phyloP scores from a whole-genome alignment of 2,797 vertebrate species.

The Parambassis ranga region DNA sequence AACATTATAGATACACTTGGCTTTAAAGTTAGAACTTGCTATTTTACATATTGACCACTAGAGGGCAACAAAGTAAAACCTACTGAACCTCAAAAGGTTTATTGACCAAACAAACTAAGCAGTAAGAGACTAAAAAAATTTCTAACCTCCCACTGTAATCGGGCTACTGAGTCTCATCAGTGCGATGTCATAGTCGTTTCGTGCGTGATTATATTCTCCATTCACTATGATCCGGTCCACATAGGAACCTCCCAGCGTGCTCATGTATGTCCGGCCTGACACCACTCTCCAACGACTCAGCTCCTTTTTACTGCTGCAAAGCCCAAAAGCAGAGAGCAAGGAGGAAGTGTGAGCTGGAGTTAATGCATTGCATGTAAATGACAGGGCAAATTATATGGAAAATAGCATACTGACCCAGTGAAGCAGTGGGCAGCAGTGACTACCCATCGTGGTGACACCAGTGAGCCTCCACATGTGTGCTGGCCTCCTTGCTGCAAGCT shows the following conservation, averaged over 20 bases:
- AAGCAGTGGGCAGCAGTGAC: slow-evolving; percentile 93
- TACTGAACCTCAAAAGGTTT: neutral
- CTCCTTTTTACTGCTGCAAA: slow-evolving; percentile 56
- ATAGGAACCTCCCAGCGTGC: slow-evolving; percentile 45
- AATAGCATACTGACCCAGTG: slow-evolving; percentile 75
- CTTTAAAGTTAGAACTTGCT: neutral
- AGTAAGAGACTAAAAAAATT: neutral
- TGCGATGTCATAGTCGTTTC: slow-evolving; percentile 86
- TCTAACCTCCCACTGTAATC: slow-evolving; percentile 79
- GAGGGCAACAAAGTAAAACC: slow-evolving; percentile 28
- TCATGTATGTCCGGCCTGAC: slow-evolving; percentile 73
- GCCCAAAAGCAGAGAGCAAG: neutral
- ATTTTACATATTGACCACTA: slow-evolving; percentile 30
- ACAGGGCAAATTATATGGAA: slow-evolving; percentile 34
- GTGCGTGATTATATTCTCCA: slow-evolving; percentile 9
- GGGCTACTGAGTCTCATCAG: slow-evolving; percentile 85
- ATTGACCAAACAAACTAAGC: neutral
- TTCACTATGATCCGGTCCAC: slow-evolving; percentile 86
- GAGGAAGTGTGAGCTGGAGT: neutral
- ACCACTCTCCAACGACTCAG: slow-evolving; percentile 84
- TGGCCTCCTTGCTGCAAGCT: slow-evolving; percentile 84
- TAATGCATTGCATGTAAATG: slow-evolving; percentile 31
- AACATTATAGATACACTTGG: neutral
- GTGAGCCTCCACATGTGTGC: slow-evolving; percentile 89
- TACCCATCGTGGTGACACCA: slow-evolving; percentile 84